Percentiles rank a stretch among this genome's conserved stretches.
phyloP scores from a whole-genome alignment of 2,888 invertebrate genomes.

The Isotomurus palustris region DNA sequence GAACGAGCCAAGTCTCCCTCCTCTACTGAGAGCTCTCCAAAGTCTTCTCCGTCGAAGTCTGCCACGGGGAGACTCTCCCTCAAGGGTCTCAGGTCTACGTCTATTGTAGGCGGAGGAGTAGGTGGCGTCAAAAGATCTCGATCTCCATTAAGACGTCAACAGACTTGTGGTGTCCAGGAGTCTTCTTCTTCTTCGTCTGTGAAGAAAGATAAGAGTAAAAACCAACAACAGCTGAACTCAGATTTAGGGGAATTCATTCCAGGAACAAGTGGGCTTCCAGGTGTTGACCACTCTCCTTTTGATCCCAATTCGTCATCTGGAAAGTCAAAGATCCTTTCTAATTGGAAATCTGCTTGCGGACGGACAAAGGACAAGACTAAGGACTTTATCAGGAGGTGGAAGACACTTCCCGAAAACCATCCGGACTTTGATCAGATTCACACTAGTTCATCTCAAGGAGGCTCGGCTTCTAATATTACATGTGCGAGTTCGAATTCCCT shows the following conservation, averaged over 20 bases:
- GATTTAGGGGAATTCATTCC: slow-evolving; percentile 19
- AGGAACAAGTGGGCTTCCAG: slow-evolving; percentile 23
- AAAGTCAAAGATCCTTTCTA: slow-evolving; percentile 62
- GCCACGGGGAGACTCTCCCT: slow-evolving; percentile 14
- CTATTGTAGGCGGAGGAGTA: no score
- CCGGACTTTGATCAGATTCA: slow-evolving; percentile 39
- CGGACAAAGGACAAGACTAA: slow-evolving; percentile 69
- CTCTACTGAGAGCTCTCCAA: slow-evolving; percentile 10
- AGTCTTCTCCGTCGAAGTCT: slow-evolving; percentile 4
- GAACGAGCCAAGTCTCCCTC: slow-evolving; percentile 8
- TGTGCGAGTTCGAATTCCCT: no score
- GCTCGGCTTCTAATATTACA: slow-evolving; percentile 13
- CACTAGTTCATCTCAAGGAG: slow-evolving; percentile 1
- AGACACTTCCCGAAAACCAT: slow-evolving; percentile 45
- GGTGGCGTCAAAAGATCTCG: background rate
- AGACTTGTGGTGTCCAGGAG: background rate
- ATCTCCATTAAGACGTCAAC: slow-evolving; percentile 12
- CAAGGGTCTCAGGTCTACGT: slow-evolving; percentile 5
- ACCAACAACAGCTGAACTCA: background rate
- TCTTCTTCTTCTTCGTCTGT: slow-evolving; percentile 5
- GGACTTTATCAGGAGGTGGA: slow-evolving; percentile 55
- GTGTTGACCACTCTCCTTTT: slow-evolving; percentile 31
- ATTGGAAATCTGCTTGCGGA: slow-evolving; percentile 71
- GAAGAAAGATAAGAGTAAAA: background rate
- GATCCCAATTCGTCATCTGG: background rate